Base-by-base conservation (phyloP, 2,888 invertebrate genomes). In the Drosophila anomelani region DNA sequence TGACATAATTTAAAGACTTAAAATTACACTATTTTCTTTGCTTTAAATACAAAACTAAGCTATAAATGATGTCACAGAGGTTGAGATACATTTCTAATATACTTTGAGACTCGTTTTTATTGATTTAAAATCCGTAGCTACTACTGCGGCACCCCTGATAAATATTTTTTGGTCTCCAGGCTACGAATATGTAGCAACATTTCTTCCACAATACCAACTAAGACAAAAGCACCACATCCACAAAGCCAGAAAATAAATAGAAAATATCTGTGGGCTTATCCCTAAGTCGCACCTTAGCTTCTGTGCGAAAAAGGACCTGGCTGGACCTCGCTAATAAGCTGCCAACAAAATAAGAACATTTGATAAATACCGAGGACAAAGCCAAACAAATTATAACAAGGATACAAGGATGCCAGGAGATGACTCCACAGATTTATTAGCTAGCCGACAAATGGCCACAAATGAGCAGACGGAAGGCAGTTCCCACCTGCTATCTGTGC, bases 331-430 rank as follows among this genome's bases (percentile, higher is more conserved):
- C 83, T 85, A 85, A 85, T 89, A 85, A 89, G 85, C 89, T 85
- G 84, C 72, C 84, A 89, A 58, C 49, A 55, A 72, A 81, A 66
- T 89, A 89, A 89, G 86, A 80, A 67, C 80, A 71, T 88, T 84
- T 84, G 88, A 85, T 89, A 89, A 85, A 89, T 88, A 79, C 63
- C 58, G 59, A 68, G 76, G 72, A 75, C 76, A 87, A 75, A 87
- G 88, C 88, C 81, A 81, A 90, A 90, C 87, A 90, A 90, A 86
- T 89, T 78, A 80, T 85, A 80, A 75, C 56, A 53, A 46, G 54
- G 69, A 69, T 68, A 47, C 58, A 26, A 46, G 54, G 58, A n/a
- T 49, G 63, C 66, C 76, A 12, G 32, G 17, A 64, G 64, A 51
- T 59, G 73, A 61, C 60, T 46, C 17, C 46, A 17, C 64, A 85